Evolutionary conservation across 2,797 vertebrate species (phyloP), one percentile per base, ranked within the genome.

Genomic region (Kryptopterus vitreolus): DNA sequence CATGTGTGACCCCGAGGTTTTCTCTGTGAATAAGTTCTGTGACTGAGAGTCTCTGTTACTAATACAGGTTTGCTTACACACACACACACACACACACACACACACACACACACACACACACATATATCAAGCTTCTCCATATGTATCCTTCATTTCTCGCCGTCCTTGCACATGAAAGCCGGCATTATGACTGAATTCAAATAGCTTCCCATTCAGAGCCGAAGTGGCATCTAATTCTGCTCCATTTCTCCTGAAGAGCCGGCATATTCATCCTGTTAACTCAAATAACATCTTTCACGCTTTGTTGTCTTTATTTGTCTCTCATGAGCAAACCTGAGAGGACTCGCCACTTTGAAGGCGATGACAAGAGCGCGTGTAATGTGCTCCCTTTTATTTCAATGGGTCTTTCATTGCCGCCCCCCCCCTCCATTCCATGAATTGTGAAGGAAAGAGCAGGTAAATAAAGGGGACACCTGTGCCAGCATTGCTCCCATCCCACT

Each of bases 381-480:
- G 57, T 58, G 79, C 77, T 59, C 73, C 31, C 82, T 86, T 84
- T 85, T 80, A 85, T 81, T 81, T 70, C 70, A 48, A 63, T 65
- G 46, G 35, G 79, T 68, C 74, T 80, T 85, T 82, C 62, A 73
- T 83, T 82, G 52, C 33, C 61, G 10, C 38, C 38, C 38, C 38
- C 0, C 38, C 35, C 38, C 38, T 10, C 38, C 38, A 62, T 70
- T 33, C 33, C 24, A 48, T 62, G n/a, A 71, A 81, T 29, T 76
- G 68, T 83, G 61, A 76, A 75, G 76, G 70, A 77, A 65, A 76
- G 76, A 61, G 75, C 70, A 86, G 79, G 76, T 84, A 83, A 85
- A 87, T 85, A 84, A 87, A 87, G 68, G 72, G 81, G 73, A 87
- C 86, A 87, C 84, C 86, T 87, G 86, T 72, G 73, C 79, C 66